phyloP scores from a whole-genome alignment of 2,888 invertebrate genomes.

The Ophion costatus region DNA sequence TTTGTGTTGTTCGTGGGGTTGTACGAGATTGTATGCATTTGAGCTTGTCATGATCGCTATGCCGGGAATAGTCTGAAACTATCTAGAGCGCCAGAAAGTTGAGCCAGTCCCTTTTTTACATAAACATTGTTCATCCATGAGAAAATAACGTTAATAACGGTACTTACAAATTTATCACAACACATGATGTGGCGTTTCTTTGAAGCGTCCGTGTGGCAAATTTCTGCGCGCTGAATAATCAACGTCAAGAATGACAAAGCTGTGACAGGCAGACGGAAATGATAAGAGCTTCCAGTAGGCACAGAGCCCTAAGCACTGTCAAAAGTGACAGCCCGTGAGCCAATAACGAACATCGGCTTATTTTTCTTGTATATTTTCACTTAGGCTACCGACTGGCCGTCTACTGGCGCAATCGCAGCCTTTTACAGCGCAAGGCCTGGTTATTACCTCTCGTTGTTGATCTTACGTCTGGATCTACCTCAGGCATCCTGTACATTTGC shows the following conservation, averaged over 20 bases:
- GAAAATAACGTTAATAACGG: no score
- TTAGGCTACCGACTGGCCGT: not conserved
- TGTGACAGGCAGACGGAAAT: not conserved
- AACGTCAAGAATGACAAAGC: no score
- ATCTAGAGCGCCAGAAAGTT: not conserved
- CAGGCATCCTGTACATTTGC: constrained; percentile 72
- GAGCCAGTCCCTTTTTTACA: no score
- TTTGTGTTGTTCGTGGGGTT: not conserved
- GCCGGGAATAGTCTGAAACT: not conserved
- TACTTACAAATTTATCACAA: no score
- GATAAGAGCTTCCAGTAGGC: not conserved
- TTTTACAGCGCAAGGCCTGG: not conserved
- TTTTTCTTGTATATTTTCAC: not conserved
- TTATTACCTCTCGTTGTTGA: not conserved
- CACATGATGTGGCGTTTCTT: not conserved
- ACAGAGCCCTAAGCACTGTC: not conserved
- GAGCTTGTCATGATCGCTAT: not conserved
- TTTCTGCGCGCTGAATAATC: not conserved
- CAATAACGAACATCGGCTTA: not conserved
- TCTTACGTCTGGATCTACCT: not conserved
- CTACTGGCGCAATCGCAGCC: not conserved
- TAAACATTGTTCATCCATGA: no score
- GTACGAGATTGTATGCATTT: not conserved
- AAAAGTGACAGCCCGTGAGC: not conserved
- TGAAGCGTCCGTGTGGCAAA: not conserved